These are phyloP conservation scores for Corvus hawaiiensis DNA, from an alignment of 2,113 vertebrate species.

Conservation along the genomic window DNA sequence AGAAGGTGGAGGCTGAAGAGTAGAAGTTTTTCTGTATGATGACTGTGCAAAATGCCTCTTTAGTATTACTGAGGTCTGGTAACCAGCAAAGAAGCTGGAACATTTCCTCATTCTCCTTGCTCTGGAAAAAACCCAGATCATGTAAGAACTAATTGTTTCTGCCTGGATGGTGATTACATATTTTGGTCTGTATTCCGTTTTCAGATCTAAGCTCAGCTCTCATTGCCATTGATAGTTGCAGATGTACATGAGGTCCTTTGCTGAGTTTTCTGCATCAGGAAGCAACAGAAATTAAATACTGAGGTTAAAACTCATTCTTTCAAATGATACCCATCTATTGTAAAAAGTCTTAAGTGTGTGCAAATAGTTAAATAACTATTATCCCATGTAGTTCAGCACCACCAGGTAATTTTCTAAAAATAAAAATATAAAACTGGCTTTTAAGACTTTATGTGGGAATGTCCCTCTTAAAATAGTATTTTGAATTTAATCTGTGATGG, in stretches of 20 bases:
- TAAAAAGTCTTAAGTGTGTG: neutral
- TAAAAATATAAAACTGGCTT: neutral
- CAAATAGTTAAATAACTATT: neutral
- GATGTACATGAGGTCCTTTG: neutral
- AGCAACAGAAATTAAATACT: neutral
- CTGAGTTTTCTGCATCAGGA: neutral
- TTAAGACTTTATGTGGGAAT: neutral
- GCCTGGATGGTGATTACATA: neutral
- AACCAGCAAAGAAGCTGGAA: neutral
- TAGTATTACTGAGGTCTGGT: neutral
- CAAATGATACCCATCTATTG: neutral
- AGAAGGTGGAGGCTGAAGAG: neutral
- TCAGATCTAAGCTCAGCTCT: neutral
- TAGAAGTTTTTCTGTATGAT: neutral
- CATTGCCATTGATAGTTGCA: neutral
- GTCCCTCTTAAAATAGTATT: neutral
- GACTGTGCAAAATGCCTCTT: neutral
- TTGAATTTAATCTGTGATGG: neutral
- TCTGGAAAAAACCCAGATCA: neutral
- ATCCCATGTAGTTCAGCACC: neutral
- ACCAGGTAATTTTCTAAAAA: neutral
- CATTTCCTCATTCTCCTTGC: neutral
- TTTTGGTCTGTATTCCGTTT: neutral
- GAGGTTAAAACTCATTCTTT: neutral
- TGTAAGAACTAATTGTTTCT: neutral